phyloP scores from a whole-genome alignment of 2,797 vertebrate species.

The Cossypha caffra region DNA sequence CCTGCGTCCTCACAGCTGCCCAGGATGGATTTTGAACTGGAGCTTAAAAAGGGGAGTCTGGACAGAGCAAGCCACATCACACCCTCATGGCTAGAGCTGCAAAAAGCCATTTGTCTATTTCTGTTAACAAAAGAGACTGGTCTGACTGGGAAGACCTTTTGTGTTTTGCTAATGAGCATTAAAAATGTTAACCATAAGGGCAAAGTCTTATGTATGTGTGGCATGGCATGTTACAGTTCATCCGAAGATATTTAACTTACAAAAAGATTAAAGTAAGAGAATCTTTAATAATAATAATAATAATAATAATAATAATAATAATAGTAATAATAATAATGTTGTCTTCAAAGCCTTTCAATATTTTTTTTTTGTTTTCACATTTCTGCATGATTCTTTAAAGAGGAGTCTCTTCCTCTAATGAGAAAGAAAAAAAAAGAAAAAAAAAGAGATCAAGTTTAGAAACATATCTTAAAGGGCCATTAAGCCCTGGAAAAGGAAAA shows the following conservation, averaged over 20 bases:
- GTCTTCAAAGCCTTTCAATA: not conserved
- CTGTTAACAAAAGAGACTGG: not conserved
- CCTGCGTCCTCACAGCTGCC: not conserved
- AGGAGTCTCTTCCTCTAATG: not conserved
- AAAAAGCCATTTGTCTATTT: not conserved
- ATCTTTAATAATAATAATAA: not conserved
- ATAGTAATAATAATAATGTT: not conserved
- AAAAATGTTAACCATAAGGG: not conserved
- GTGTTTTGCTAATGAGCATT: not conserved
- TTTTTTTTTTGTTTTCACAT: not conserved
- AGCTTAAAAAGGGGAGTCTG: not conserved
- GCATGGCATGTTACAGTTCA: not conserved
- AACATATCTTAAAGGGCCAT: not conserved
- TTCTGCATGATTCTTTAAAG: not conserved
- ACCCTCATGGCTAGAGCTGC: not conserved
- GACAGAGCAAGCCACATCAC: not conserved
- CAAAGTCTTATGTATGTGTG: not conserved
- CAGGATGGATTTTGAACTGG: not conserved
- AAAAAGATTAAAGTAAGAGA: not conserved
- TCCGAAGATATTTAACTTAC: not conserved
- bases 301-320: not conserved
- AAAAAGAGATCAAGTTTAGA: not conserved
- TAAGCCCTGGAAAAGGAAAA: not conserved
- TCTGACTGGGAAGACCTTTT: not conserved
- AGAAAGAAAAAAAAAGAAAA: not conserved